phyloP scores from a whole-genome alignment of 2,888 invertebrate genomes.

The Microplitis manilae region DNA sequence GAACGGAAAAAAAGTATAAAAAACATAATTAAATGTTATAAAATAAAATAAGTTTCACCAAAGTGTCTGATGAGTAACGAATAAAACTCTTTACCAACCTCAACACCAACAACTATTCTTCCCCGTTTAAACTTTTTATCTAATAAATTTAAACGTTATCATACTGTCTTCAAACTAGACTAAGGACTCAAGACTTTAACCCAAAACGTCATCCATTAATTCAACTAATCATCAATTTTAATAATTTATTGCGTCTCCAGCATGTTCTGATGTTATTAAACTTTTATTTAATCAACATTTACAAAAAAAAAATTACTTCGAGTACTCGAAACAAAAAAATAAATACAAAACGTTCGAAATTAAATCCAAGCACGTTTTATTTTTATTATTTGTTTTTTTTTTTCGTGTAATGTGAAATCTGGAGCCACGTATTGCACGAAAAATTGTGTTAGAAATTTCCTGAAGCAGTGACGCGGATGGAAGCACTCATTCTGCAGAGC shows the following conservation, averaged over 20 bases:
- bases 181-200: neutral
- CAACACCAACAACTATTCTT: neutral
- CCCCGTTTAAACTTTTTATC: neutral
- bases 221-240: neutral
- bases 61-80: neutral
- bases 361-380: neutral
- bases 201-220: neutral
- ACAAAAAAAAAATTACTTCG: neutral
- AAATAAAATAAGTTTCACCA: neutral
- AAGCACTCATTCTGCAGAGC: neutral
- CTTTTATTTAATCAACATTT: neutral
- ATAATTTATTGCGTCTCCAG: neutral
- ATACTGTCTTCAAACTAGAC: neutral
- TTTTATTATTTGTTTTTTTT: slow-evolving; percentile 17
- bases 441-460: slow-evolving; percentile 3
- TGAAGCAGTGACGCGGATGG: too few relatives aligned
- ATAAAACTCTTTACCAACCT: neutral
- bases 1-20: neutral
- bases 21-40: neutral
- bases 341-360: neutral
- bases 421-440: neutral
- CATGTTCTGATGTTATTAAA: neutral
- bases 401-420: slow-evolving; percentile 8
- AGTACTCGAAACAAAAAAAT: neutral
- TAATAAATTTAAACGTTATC: neutral